Base-by-base conservation (phyloP, 1,140 invertebrate genomes). In the Neuroterus valhalla region DNA sequence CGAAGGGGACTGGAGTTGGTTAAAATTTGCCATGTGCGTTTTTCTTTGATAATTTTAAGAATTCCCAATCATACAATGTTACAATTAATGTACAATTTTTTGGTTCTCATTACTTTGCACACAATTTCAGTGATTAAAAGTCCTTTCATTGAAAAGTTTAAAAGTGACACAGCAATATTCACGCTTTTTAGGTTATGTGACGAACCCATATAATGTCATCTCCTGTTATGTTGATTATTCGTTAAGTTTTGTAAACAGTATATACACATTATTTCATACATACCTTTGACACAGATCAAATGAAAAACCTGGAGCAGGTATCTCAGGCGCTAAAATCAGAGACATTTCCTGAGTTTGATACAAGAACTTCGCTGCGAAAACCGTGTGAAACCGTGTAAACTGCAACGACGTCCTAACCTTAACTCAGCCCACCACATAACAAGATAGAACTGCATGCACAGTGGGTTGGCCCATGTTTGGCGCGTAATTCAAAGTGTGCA, bases 251-350 rank as follows among this genome's bases (percentile, higher is more conserved):
- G 6, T 68, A 70, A 10, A 52, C 23, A 50, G 0, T 44, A 43
- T 21, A 3, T 55, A 68, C 26, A 52, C 42, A 3, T 62, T 42
- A 43, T 23, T 46, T 12, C 38, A 10, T 68, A 19, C 84, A 89
- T 92, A 97, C 96, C 96, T 93, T 87, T 92, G 91, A 85, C 94
- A 97, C 85, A 97, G 96, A 83, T 97, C 96, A 81, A 96, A 96
- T 62, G 94, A 95, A 88, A 96, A 96, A 67, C 96, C 96, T 21
- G 94, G 87, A 21, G 88, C 80, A 21, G 93, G 92, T 83, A 94
- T 90, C 88, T 95, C 93, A 21, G 94, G 93, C 66, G 91, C 91
- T 52, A 94, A 87, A 83, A 94, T 90, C n/a, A 93, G 92, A 81
- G 93, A 90, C 94, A 95, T 94, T 78, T 75, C 85, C 46, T 4